Evolutionary conservation across 2,113 vertebrate species (phyloP), one percentile per base, ranked within the genome.

Genomic region (Uria lomvia): DNA sequence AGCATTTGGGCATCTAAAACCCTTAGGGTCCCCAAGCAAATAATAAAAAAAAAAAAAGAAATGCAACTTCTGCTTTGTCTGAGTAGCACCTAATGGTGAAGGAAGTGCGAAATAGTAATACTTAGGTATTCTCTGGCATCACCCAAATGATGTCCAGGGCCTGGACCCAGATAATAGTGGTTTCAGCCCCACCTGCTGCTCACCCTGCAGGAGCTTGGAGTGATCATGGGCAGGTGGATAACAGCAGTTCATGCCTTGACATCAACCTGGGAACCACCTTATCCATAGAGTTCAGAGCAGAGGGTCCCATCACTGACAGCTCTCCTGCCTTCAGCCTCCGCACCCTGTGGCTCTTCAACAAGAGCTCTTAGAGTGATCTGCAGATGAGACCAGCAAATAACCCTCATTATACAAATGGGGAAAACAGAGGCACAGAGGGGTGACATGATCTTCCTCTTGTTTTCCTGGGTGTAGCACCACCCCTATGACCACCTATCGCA

Each of bases 141-240:
- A 30, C 24, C n/a, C 85, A 60, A 36, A 26, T 11, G 23, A 32
- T 43, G 18, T 2, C 50, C 59, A 30, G 6, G 24, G 9, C 11
- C 9, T 84, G 58, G n/a, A 38, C 9, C 6, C 59, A 70, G 15
- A 11, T 3, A 20, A 68, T 6, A 12, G 32, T 56, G 24, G 26
- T 56, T 68, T 58, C 29, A 75, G 9, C n/a, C 78, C 21, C 32
- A 75, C 19, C 11, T 79, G 22, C 58, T 29, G 16, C 53, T 60
- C 1, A 0, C 6, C 18, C 17, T 58, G n/a, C 23, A 73, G 43
- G 30, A 84, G 55, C 27, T 8, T n/a, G 65, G 56, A n/a, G 27
- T n/a, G 30, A n/a, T 3, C 5, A 2, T 22, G 63, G 50, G 19
- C 50, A 77, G 49, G 55, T 77, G 13, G 43, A 4, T 22, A 19